Percentiles rank a stretch among this genome's conserved stretches.
phyloP scores from a whole-genome alignment of 2,113 vertebrate species.

The Ia io region DNA sequence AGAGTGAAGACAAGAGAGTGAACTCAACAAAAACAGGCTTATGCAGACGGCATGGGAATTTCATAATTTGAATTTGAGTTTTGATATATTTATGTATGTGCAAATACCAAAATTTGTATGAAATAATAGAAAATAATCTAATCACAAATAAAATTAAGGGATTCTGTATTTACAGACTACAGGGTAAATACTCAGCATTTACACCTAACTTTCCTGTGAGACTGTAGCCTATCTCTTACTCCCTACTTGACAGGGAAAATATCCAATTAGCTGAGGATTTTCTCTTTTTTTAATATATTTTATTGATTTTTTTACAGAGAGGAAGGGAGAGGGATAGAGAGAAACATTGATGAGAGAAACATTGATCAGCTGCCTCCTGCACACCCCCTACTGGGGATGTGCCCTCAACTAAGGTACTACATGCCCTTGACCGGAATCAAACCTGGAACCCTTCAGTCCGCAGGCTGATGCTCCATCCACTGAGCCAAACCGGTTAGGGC shows the following conservation, averaged over 20 bases:
- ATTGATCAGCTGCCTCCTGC: no score
- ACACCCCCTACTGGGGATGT: no score
- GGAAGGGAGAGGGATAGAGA: no score
- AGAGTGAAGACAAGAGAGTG: neutral
- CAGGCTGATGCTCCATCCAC: no score
- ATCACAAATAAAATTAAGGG: neutral
- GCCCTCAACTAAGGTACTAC: no score
- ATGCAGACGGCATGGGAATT: neutral
- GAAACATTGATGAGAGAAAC: no score
- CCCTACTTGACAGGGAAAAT: neutral
- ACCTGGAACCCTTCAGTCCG: no score
- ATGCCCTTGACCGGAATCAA: no score
- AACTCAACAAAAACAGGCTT: neutral
- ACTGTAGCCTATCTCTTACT: neutral
- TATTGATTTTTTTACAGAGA: no score
- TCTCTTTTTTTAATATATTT: no score
- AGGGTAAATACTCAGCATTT: neutral
- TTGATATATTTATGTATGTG: neutral
- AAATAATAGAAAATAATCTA: neutral
- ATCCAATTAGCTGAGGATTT: neutral
- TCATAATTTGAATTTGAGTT: neutral
- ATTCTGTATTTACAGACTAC: neutral
- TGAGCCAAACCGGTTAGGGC: no score
- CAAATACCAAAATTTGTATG: neutral
- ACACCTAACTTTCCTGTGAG: neutral